These are phyloP conservation scores for Strigops habroptila DNA, from an alignment of 2,113 vertebrate species.

Conservation along the genomic window DNA sequence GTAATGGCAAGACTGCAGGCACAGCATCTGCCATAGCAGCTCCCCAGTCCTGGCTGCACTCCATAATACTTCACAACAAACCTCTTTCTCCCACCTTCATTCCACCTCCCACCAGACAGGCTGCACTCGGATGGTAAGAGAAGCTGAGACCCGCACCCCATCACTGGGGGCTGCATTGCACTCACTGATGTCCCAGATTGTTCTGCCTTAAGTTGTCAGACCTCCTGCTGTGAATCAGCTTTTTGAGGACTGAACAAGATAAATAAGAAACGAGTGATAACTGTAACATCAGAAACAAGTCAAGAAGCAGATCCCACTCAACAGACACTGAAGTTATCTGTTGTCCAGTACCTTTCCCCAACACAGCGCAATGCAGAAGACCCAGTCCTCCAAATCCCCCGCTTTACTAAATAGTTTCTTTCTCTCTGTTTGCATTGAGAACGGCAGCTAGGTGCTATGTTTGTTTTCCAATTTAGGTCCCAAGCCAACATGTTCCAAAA, in stretches of 20 bases:
- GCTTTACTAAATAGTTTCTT: not conserved
- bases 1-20: not conserved
- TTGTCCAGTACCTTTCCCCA: not conserved
- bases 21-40: not conserved
- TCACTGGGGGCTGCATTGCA: not conserved
- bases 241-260: not conserved
- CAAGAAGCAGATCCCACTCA: not conserved
- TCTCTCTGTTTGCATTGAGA: accelerated
- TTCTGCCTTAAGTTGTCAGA: not conserved
- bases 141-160: not conserved
- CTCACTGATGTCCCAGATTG: not conserved
- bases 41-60: not conserved
- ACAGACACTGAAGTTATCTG: not conserved
- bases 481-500: not conserved
- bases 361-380: not conserved
- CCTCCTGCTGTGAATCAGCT: not conserved
- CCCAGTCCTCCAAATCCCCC: not conserved
- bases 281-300: not conserved
- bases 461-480: not conserved
- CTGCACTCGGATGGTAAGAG: not conserved
- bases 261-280: not conserved
- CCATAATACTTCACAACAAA: not conserved
- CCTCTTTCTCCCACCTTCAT: not conserved
- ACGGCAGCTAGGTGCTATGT: not conserved
- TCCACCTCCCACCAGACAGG: not conserved